A percentile compares a stretch with the other conserved stretches of the same genome.
Evolutionary conservation across 2,113 vertebrate species (phyloP).

Genomic region (Laterallus jamaicensis): DNA sequence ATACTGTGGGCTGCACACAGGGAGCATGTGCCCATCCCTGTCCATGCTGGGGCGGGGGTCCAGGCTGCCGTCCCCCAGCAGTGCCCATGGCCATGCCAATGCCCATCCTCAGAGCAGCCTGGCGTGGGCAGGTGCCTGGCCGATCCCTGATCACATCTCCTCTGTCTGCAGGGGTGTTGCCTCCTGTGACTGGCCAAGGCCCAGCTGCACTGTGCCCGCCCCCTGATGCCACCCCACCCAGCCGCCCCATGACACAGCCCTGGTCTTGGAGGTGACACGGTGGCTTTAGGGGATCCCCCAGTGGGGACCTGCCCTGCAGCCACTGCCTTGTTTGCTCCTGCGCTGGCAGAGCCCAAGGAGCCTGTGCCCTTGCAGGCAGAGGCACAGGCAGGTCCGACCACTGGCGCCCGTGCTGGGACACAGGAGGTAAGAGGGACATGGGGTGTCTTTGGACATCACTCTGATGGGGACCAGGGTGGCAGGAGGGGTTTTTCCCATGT

Average conservation of each 20-base stretch:
- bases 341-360: not conserved
- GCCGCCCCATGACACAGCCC: not conserved
- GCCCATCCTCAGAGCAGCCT: not conserved
- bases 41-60: rapidly evolving
- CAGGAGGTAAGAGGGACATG: not conserved
- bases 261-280: not conserved
- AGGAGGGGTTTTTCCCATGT: not conserved
- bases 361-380: not conserved
- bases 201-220: not conserved
- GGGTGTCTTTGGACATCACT: rapidly evolving
- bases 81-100: rapidly evolving
- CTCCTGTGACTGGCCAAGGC: too few relatives aligned
- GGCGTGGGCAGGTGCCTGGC: rapidly evolving
- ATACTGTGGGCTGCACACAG: rapidly evolving
- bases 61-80: rapidly evolving
- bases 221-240: not conserved
- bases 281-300: not conserved
- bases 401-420: not conserved
- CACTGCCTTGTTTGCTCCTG: not conserved
- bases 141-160: not conserved
- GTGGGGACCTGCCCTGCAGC: not conserved
- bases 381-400: not conserved
- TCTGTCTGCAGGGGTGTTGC: rapidly evolving
- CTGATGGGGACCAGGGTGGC: rapidly evolving
- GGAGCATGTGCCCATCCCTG: not conserved